These are phyloP conservation scores for Pipra filicauda DNA, from an alignment of 2,113 vertebrate species.

Conservation along the genomic window DNA sequence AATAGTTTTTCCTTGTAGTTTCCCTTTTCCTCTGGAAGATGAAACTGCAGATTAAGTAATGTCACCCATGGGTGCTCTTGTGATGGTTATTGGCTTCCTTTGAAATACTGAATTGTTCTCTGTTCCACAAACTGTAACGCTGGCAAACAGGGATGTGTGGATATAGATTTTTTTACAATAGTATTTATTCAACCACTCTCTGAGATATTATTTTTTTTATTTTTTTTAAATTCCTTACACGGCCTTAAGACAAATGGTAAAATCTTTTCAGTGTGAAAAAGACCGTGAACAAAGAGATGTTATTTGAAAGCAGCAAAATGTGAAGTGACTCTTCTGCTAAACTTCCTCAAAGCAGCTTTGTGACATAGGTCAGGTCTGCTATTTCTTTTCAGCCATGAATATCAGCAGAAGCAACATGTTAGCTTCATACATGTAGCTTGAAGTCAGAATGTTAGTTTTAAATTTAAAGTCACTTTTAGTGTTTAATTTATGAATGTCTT, in stretches of 20 bases:
- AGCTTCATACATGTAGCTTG: not conserved
- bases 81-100: not conserved
- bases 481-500: not conserved
- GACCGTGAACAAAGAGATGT: not conserved
- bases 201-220: not conserved
- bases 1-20: not conserved
- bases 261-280: not conserved
- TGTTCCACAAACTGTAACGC: not conserved
- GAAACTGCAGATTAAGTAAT: conserved; percentile 5
- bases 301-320: not conserved
- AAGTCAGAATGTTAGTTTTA: not conserved
- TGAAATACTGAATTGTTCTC: conserved; percentile 25
- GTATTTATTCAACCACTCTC: not conserved
- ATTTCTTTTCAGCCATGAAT: not conserved
- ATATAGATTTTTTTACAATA: not conserved
- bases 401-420: not conserved
- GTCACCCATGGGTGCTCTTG: not conserved
- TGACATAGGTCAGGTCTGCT: not conserved
- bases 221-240: not conserved
- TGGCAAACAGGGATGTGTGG: not conserved
- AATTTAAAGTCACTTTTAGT: not conserved
- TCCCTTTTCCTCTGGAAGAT: not conserved
- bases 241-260: not conserved
- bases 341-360: not conserved
- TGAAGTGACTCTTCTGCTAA: not conserved